Conservation (phyloP, 2,797 vertebrate species). For the Bradypus variegatus region DNA sequence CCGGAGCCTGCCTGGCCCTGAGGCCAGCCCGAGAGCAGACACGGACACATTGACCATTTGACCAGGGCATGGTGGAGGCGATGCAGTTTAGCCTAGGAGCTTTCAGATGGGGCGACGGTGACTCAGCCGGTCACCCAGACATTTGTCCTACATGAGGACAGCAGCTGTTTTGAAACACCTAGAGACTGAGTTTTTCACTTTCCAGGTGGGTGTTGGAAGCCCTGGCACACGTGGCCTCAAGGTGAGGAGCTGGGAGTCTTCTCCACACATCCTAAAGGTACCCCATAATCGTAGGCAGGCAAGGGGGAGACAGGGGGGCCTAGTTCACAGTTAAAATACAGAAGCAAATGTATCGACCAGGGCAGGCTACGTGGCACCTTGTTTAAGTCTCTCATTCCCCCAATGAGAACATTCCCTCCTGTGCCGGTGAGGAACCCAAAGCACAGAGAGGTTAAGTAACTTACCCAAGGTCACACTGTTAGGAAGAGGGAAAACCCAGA, state of each 20-base stretch:
- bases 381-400: accelerated
- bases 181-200: accelerated
- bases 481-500: accelerated
- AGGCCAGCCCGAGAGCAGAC: accelerated
- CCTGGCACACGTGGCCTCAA: neutral
- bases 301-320: too few species aligned
- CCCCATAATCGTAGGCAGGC: neutral
- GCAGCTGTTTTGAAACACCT: neutral
- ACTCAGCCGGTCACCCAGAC: neutral
- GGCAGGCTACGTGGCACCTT: neutral
- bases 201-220: neutral
- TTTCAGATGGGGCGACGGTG: neutral
- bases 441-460: neutral
- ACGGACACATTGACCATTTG: accelerated
- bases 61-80: accelerated
- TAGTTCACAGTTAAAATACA: neutral
- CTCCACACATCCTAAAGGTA: neutral
- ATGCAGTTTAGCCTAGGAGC: accelerated
- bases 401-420: neutral
- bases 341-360: neutral
- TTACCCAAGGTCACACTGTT: neutral
- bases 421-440: neutral
- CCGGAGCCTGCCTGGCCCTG: neutral
- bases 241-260: neutral
- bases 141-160: neutral